A percentile compares a stretch with the other conserved stretches of the same genome.
phyloP scores from a whole-genome alignment of 2,113 vertebrate species.

The Glaucidium brasilianum region DNA sequence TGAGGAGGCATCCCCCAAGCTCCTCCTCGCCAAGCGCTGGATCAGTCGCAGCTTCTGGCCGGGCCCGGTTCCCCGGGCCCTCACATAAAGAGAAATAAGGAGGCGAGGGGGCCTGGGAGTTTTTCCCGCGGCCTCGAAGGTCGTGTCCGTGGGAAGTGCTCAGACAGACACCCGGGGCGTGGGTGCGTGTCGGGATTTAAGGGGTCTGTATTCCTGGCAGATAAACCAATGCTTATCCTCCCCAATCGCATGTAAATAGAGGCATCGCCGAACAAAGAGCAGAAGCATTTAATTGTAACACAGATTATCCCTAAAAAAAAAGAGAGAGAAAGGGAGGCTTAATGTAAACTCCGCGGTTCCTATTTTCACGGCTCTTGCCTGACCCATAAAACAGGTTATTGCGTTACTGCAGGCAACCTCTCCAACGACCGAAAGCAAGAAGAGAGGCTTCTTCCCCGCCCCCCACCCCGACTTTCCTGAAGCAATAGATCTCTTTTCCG shows the following conservation, averaged over 20 bases:
- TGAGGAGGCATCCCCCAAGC: background rate
- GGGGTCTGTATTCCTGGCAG: background rate
- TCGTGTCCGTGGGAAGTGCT: slow-evolving; percentile 6
- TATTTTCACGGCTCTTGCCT: slow-evolving; percentile 28
- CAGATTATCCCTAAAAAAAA: slow-evolving; percentile 1
- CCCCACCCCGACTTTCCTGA: background rate
- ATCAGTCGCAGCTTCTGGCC: background rate
- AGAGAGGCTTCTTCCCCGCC: background rate
- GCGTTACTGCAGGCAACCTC: background rate
- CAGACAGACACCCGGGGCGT: background rate
- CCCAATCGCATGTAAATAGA: slow-evolving; percentile 11
- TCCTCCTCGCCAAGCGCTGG: background rate
- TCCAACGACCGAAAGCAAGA: background rate
- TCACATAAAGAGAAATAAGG: background rate
- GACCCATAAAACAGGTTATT: slow-evolving; percentile 64
- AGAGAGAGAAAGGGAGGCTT: background rate
- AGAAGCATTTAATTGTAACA: slow-evolving; percentile 26
- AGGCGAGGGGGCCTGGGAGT: background rate
- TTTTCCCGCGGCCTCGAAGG: background rate
- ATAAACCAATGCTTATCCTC: background rate
- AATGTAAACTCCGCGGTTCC: background rate
- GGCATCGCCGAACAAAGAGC: slow-evolving; percentile 35
- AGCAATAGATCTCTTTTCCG: background rate
- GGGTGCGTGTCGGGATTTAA: slow-evolving; percentile 11
- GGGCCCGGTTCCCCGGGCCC: background rate